A percentile compares a stretch with the other conserved stretches of the same genome.
phyloP scores from a whole-genome alignment of 1,140 invertebrate genomes.

The Drosophila cardini region DNA sequence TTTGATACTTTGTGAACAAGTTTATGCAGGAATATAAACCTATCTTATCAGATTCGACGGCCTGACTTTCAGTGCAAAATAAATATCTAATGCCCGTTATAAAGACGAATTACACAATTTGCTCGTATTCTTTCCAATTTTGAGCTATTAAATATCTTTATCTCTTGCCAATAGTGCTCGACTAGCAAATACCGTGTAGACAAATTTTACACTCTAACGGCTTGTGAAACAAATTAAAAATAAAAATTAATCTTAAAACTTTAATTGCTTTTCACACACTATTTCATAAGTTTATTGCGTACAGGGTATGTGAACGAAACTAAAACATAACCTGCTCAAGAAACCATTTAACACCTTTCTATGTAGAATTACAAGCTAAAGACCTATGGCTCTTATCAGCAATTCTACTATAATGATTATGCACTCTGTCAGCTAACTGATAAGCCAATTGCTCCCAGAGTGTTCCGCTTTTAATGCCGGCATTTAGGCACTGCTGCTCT shows the following conservation, averaged over 20 bases:
- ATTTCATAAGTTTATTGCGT: background rate
- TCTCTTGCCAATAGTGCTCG: background rate
- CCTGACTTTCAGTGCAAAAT: background rate
- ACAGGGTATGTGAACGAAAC: background rate
- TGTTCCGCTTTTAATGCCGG: conserved; percentile 35
- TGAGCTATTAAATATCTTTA: conserved; percentile 10
- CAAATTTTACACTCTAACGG: background rate
- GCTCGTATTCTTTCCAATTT: conserved; percentile 5
- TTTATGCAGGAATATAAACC: background rate
- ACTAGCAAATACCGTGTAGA: conserved; percentile 9
- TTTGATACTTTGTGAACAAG: background rate
- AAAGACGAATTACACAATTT: conserved; percentile 35
- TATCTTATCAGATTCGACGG: conserved; percentile 32
- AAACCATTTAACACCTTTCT: background rate
- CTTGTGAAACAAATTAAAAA: background rate
- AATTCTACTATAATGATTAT: conserved; percentile 57
- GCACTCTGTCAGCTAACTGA: conserved; percentile 55
- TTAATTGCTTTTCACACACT: background rate
- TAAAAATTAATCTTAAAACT: background rate
- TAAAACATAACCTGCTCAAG: background rate
- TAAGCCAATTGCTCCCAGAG: conserved; percentile 48
- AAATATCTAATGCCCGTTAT: conserved; percentile 23
- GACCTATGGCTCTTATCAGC: conserved; percentile 63
- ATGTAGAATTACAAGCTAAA: conserved; percentile 51
- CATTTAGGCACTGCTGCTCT: conserved; percentile 18